Conservation (phyloP, 2,888 invertebrate species). For the Amphipyra berbera region DNA sequence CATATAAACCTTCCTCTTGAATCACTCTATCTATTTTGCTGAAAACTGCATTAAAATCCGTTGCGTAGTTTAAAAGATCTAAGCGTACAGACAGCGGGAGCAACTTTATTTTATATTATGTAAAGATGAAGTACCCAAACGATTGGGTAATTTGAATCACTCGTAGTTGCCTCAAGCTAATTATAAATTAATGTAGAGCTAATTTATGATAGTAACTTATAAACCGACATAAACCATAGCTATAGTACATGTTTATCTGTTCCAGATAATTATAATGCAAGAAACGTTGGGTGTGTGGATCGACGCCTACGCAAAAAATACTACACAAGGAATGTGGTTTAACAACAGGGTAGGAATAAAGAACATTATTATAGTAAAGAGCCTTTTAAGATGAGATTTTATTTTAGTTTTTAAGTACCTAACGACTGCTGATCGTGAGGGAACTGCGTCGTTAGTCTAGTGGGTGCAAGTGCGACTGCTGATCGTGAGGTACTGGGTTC, state of each 20-base stretch:
- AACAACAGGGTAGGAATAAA: constrained; percentile 43
- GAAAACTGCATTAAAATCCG: too few relatives aligned
- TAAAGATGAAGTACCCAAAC: constrained; percentile 14
- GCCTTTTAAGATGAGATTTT: constrained; percentile 3
- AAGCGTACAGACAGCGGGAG: too few relatives aligned
- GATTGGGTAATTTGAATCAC: constrained; percentile 28
- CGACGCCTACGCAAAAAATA: constrained; percentile 63
- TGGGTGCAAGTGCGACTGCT: too few relatives aligned
- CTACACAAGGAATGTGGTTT: constrained; percentile 54
- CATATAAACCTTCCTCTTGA: too few relatives aligned
- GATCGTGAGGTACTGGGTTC: too few relatives aligned
- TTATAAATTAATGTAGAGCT: constrained; percentile 40
- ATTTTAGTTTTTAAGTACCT: too few relatives aligned
- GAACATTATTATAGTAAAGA: constrained; percentile 28
- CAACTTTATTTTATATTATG: too few relatives aligned
- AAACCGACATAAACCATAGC: constrained; percentile 36
- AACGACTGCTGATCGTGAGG: too few relatives aligned
- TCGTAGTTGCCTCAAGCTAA: constrained; percentile 18
- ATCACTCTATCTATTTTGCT: too few relatives aligned
- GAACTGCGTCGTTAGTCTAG: too few relatives aligned
- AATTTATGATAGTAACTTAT: constrained; percentile 45
- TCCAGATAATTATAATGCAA: constrained; percentile 65
- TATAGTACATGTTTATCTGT: constrained; percentile 62
- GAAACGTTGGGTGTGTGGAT: constrained; percentile 60
- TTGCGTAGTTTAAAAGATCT: too few relatives aligned